Conservation (phyloP, 1,140 invertebrate species). For the Tribolium castaneum region DNA sequence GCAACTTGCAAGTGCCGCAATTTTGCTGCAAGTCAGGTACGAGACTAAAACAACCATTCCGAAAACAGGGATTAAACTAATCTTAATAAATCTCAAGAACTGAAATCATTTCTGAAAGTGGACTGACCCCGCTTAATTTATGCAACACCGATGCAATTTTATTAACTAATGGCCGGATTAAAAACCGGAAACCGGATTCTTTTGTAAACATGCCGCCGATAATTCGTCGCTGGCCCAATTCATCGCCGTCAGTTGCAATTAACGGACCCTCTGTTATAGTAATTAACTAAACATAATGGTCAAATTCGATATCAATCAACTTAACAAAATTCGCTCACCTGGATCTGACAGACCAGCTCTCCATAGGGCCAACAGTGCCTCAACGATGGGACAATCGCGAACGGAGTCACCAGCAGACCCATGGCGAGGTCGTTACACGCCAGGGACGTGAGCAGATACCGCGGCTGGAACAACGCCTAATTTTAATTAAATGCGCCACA, state of each 20-base stretch:
- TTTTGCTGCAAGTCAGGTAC: not conserved
- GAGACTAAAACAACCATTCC: not conserved
- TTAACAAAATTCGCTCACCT: slow-evolving; percentile 70
- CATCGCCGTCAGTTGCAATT: not conserved
- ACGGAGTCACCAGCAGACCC: slow-evolving; percentile 83
- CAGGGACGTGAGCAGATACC: slow-evolving; percentile 84
- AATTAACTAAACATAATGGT: slow-evolving; percentile 21
- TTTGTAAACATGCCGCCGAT: not conserved
- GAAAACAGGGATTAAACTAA: not conserved
- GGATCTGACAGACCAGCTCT: slow-evolving; percentile 88
- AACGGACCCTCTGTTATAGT: not conserved
- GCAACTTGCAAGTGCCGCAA: not conserved
- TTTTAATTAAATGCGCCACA: too few relatives aligned
- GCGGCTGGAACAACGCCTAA: slow-evolving; percentile 72
- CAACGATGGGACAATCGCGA: slow-evolving; percentile 82
- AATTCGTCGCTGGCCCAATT: not conserved
- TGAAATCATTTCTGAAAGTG: not conserved
- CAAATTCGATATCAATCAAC: slow-evolving; percentile 13
- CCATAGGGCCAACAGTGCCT: slow-evolving; percentile 90
- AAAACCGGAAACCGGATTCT: not conserved
- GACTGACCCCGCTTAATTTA: not conserved
- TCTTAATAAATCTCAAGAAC: not conserved
- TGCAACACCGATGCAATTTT: not conserved
- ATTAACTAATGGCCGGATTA: not conserved
- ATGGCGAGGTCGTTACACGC: slow-evolving; percentile 87